phyloP scores from a whole-genome alignment of 53 echinoderm and acorn worm genomes.

The Echinarachnius parma region DNA sequence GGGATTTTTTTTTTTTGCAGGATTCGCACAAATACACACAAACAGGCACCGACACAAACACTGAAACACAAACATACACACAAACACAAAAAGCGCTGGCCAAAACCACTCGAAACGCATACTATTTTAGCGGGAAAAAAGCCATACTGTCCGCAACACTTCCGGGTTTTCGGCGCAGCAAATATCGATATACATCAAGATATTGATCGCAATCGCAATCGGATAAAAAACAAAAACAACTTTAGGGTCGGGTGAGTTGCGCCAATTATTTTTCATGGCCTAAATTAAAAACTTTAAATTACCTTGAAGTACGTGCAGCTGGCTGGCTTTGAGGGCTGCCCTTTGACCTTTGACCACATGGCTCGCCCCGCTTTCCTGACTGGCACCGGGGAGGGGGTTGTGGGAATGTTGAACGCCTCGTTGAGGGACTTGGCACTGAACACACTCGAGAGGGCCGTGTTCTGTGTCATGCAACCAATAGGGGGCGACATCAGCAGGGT shows the following conservation, averaged over 20 bases:
- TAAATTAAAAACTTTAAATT: not conserved
- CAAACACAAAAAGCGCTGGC: too few relatives aligned
- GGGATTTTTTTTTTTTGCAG: too few relatives aligned
- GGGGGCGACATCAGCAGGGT: conserved; percentile 68
- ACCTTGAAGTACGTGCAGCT: not conserved
- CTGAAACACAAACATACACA: too few relatives aligned
- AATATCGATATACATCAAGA: too few relatives aligned
- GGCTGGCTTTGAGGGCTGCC: not conserved
- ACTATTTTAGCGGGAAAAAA: too few relatives aligned
- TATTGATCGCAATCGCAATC: too few relatives aligned
- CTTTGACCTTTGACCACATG: conserved; percentile 36
- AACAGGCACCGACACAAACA: too few relatives aligned
- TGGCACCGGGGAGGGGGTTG: conserved; percentile 40
- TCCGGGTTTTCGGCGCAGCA: too few relatives aligned
- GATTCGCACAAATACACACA: too few relatives aligned
- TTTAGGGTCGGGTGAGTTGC: not conserved
- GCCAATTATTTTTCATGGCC: not conserved
- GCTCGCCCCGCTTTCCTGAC: not conserved
- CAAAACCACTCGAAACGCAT: too few relatives aligned
- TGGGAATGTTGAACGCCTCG: conserved; percentile 63
- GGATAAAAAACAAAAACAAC: not conserved
- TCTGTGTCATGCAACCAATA: not conserved
- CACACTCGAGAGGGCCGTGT: not conserved
- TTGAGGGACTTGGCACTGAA: conserved; percentile 45
- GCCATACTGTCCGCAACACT: too few relatives aligned